Evolutionary conservation across 2,797 vertebrate species (phyloP), one percentile per base, ranked within the genome.

Genomic region (Danio choprae): DNA sequence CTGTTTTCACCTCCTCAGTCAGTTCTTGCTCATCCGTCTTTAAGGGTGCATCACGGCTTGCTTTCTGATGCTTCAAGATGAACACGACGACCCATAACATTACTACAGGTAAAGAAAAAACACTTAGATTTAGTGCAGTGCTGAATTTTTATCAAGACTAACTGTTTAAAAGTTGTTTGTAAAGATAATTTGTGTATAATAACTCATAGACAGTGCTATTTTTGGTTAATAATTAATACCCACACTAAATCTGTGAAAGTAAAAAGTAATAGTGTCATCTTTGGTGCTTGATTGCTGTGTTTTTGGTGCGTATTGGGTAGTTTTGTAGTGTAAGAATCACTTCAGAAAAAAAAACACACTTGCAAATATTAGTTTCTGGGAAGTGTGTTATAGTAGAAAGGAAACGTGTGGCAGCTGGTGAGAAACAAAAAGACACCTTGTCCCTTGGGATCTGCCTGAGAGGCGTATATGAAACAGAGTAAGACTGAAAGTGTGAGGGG

Each of bases 1-100:
- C 81, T 85, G 77, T 63, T 64, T 38, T 74, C 12, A 56, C 63
- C 50, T 29, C 41, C 20, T 60, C 43, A 16, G 12, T 79, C 29
- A 58, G 18, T 68, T 62, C 9, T 36, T 22, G 43, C 13, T 72
- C 20, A 5, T 4, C 51, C 40, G 22, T n/a, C 48, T 15, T 40
- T 41, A 51, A 18, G 44, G 62, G 22, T 16, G 8, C 59, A 56
- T 65, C 6, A 41, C 13, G 22, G 7, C 51, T 51, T 62, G 46
- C 7, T 36, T 38, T 58, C 36, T 38, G 40, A 38, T 51, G 44
- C 59, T 70, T 83, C 41, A 74, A 70, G 41, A 77, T 63, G 41
- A 72, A 18, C 64, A 64, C 22, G 20, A 10, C 29, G 9, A 4
- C 3, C 15, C 2, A 13, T 46, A 43, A 4, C 13, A 13, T 2